Evolutionary conservation across 64 coral and sea anemone genomes (phyloP).

Genomic region (Pachyseris speciosa): DNA sequence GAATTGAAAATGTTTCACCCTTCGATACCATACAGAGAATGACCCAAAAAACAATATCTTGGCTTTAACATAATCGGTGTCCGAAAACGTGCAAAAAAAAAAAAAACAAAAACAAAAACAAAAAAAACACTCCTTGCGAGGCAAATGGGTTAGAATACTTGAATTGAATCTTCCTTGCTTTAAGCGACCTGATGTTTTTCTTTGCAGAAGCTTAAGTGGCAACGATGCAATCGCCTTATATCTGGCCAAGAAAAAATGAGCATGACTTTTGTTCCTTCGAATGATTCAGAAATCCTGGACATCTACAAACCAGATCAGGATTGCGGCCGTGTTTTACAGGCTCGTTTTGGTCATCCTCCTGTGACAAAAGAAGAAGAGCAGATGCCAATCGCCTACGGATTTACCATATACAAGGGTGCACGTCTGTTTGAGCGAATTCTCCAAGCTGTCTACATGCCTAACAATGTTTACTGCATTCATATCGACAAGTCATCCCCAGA

Average conservation of each 20-base stretch:
- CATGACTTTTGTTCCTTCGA: neutral
- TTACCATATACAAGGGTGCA: neutral
- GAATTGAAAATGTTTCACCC: no score
- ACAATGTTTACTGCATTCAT: constrained; percentile 48
- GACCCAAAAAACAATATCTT: no score
- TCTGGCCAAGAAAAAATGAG: neutral
- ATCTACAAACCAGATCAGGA: neutral
- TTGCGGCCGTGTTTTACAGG: neutral
- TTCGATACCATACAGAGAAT: no score
- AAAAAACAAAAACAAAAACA: no score
- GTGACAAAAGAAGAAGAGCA: constrained; percentile 10
- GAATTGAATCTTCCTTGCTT: no score
- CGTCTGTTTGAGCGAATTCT: constrained; percentile 13
- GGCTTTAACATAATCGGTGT: no score
- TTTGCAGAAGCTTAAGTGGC: neutral
- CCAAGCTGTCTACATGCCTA: constrained; percentile 33
- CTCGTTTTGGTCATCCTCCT: neutral
- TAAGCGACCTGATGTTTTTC: no score
- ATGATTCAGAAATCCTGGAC: neutral
- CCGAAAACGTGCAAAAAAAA: no score
- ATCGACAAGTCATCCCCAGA: neutral
- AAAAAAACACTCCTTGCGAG: no score
- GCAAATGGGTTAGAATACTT: no score
- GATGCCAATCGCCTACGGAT: neutral
- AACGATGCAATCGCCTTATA: constrained; percentile 16